These are phyloP conservation scores for Myanophis thanlyinensis DNA, from an alignment of 2,113 vertebrate genomes.

Conservation along the genomic window DNA sequence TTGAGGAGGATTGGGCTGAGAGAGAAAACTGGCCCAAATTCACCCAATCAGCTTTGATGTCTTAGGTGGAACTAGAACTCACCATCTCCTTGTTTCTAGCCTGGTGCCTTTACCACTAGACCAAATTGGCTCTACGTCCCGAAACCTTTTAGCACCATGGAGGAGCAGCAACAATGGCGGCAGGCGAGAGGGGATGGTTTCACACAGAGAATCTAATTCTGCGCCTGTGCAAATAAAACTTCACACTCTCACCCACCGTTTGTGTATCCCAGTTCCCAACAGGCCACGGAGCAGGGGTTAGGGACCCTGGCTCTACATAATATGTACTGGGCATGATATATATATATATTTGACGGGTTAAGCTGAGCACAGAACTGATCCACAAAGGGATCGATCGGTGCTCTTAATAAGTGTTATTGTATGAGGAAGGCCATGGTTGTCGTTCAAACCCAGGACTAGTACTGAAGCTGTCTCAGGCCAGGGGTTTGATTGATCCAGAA, in stretches of 20 bases:
- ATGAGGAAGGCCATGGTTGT: not conserved
- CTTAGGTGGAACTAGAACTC: not conserved
- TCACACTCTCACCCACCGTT: too few species aligned
- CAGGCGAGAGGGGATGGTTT: too few species aligned
- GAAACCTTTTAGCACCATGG: too few species aligned
- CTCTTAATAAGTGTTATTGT: not conserved
- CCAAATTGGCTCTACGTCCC: not conserved
- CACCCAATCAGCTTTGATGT: not conserved
- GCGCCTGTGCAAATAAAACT: too few species aligned
- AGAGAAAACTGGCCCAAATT: not conserved
- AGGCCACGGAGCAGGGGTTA: too few species aligned
- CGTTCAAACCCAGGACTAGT: not conserved
- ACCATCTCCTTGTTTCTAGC: not conserved
- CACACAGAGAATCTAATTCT: too few species aligned
- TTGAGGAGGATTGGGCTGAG: not conserved
- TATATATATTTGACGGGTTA: not conserved
- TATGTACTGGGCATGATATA: not conserved
- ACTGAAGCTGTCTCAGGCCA: not conserved
- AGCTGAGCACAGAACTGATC: not conserved
- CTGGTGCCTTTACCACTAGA: not conserved
- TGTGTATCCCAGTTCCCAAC: not conserved
- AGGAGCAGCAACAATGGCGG: too few species aligned
- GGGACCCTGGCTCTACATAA: too few species aligned
- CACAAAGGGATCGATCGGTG: not conserved
- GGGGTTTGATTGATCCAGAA: not conserved